Evolutionary conservation across 2,797 vertebrate genomes (phyloP), one percentile per base, ranked within the genome.

Genomic region (Bovichtus diacanthus): DNA sequence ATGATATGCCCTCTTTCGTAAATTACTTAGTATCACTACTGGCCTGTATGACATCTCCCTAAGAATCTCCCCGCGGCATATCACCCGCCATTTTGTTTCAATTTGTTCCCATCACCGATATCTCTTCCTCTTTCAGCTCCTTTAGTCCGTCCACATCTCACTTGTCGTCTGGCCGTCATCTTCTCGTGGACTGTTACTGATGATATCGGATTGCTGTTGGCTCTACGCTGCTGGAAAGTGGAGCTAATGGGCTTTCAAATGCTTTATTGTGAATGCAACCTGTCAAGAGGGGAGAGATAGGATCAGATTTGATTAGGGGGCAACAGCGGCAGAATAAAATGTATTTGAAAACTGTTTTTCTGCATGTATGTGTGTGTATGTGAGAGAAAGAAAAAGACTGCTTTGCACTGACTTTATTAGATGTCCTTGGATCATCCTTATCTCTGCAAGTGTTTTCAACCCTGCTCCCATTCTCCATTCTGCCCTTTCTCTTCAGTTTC

Each of bases 161-260:
- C 87, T 92, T 90, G 87, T 90, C 80, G 72, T 85, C 86, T 87
- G 79, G 87, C 83, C 66, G 50, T 90, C 91, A 93, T 90, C 84
- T 91, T 87, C 88, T 71, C 34, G 47, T 15, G 80, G 87, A 91
- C 86, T 74, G 76, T 80, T 90, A 88, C 85, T 77, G 90, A 92
- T 92, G 81, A 88, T 87, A 91, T 88, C 86, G 9, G 80, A 62
- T 78, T 54, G 68, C 81, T 64, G 79, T 83, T 85, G 85, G 84
- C 85, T 88, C 87, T 76, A 50, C 27, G 29, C 54, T 27, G 49
- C 70, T 71, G 70, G 70, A 82, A 86, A 84, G 76, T 82, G 78
- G 67, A 78, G 83, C 88, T 89, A 90, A 92, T 91, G 89, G 90
- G 83, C 81, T 91, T 88, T 89, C 87, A 86, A 87, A 89, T 84